Conservation (phyloP, 2,797 vertebrate species). For the Iguana delicatissima region DNA sequence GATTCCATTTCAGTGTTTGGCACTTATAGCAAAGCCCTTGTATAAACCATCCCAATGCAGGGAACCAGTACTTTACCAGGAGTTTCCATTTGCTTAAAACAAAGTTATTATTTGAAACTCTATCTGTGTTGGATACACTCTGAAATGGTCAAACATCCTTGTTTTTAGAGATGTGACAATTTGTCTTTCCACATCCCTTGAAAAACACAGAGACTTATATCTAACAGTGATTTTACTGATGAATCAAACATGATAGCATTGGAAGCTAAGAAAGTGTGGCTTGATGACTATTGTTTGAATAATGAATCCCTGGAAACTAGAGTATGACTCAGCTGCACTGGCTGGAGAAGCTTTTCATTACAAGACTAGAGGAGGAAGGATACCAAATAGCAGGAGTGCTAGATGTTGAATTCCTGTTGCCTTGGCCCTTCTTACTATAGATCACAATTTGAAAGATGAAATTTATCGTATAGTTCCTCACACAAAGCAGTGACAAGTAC, state of each 20-base stretch:
- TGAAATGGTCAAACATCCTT: conserved; percentile 70
- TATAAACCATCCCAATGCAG: too few relatives aligned
- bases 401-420: neutral
- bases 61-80: too few relatives aligned
- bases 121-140: conserved; percentile 27
- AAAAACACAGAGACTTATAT: conserved; percentile 48
- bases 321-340: conserved; percentile 14
- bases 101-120: neutral
- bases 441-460: neutral
- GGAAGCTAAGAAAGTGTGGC: conserved; percentile 43
- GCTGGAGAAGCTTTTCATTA: conserved; percentile 20
- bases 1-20: too few relatives aligned
- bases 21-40: too few relatives aligned
- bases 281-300: conserved; percentile 37
- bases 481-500: conserved; percentile 15
- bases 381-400: neutral
- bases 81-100: conserved; percentile 58
- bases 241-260: conserved; percentile 45
- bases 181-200: conserved; percentile 36
- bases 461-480: conserved; percentile 6
- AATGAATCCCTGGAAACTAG: conserved; percentile 43
- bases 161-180: conserved; percentile 55
- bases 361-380: conserved; percentile 41
- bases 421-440: conserved; percentile 23
- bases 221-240: conserved; percentile 48